Evolutionary conservation across 1,140 invertebrate species (phyloP).

Genomic region (Pseudomyrmex pallidus): DNA sequence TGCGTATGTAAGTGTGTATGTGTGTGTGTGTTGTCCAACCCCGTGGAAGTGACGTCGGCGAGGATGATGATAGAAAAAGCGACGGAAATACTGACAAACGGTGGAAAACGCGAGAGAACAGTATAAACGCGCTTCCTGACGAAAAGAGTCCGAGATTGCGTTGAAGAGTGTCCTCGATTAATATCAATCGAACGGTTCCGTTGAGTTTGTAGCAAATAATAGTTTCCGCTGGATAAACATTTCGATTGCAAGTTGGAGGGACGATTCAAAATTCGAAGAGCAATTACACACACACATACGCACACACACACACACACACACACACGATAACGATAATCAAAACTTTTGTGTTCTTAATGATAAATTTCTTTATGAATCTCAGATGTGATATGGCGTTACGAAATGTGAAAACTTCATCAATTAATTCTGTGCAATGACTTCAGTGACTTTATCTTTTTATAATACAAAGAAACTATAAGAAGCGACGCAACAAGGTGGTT

Average conservation of each 20-base stretch:
- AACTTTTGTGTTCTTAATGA: no score
- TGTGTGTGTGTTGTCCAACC: background rate
- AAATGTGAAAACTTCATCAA: background rate
- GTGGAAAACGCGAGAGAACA: background rate
- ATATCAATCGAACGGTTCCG: no score
- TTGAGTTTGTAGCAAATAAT: no score
- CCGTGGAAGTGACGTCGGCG: background rate
- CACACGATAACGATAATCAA: no score
- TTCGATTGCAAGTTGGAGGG: no score
- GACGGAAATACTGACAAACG: background rate
- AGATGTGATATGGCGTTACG: background rate
- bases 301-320: background rate
- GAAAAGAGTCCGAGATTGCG: no score
- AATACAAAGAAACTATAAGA: background rate
- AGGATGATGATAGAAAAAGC: background rate
- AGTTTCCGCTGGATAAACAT: no score
- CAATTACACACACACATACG: background rate
- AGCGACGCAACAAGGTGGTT: slow-evolving; percentile 15
- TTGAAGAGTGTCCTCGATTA: no score
- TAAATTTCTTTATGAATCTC: background rate
- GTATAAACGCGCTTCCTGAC: no score
- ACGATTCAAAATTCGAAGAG: background rate
- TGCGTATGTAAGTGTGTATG: no score
- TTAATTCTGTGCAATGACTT: background rate
- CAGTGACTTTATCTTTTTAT: background rate